Conservation (phyloP, 2,888 invertebrate species). For the Cryptocephalus primarius region DNA sequence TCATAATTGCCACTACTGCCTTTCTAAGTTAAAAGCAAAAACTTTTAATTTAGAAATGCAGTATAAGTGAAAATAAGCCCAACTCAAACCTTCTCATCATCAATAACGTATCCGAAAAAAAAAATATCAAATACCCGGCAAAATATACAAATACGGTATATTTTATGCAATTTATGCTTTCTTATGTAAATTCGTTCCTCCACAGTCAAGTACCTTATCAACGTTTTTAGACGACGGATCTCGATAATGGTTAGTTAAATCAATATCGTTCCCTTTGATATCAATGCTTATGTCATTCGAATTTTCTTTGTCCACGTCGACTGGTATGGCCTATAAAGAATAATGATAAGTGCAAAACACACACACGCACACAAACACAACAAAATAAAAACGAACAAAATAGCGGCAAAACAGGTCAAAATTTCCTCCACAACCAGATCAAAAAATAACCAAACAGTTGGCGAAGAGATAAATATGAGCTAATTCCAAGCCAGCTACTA, state of each 20-base stretch:
- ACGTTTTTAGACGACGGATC: conserved; percentile 21
- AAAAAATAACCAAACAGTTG: too few relatives aligned
- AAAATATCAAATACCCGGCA: too few relatives aligned
- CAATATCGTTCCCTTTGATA: conserved; percentile 27
- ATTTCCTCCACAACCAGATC: background rate
- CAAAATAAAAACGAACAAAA: background rate
- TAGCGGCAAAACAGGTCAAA: background rate
- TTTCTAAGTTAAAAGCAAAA: too few relatives aligned
- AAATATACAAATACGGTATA: too few relatives aligned
- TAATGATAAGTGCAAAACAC: conserved; percentile 10
- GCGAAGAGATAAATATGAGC: too few relatives aligned
- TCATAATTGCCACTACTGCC: too few relatives aligned
- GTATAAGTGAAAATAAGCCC: too few relatives aligned
- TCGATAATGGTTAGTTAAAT: conserved; percentile 25
- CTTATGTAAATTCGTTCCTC: background rate
- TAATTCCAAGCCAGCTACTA: too few relatives aligned
- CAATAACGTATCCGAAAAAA: too few relatives aligned
- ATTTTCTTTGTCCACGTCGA: conserved; percentile 27
- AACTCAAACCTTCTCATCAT: too few relatives aligned
- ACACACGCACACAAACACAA: background rate
- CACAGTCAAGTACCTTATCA: conserved; percentile 20
- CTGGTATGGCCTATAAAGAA: conserved; percentile 34
- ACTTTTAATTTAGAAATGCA: too few relatives aligned
- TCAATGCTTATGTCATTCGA: conserved; percentile 33
- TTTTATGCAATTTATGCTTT: too few relatives aligned